Percentiles rank a stretch among this genome's conserved stretches.
These are phyloP conservation scores for Carposina sasakii DNA, from an alignment of 1,140 invertebrate genomes.

Conservation along the genomic window DNA sequence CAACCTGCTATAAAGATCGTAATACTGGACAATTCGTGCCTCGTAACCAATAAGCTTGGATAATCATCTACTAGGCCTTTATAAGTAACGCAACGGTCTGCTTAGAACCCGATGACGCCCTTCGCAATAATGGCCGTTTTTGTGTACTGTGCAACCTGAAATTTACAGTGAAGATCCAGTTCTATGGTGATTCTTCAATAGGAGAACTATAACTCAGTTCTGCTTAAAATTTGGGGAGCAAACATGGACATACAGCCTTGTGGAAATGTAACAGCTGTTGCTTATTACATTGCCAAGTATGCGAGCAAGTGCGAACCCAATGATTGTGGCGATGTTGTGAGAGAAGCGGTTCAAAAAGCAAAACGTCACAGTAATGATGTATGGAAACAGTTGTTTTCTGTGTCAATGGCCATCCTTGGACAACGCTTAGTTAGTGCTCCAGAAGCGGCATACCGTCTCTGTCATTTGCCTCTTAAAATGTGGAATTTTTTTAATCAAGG, in stretches of 20 bases:
- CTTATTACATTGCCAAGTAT: slow-evolving; percentile 57
- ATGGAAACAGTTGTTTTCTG: slow-evolving; percentile 37
- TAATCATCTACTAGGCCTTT: slow-evolving; percentile 13
- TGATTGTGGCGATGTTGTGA: slow-evolving; percentile 23
- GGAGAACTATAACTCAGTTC: slow-evolving; percentile 20
- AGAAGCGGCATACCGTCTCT: slow-evolving; percentile 44
- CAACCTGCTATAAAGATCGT: slow-evolving; percentile 20
- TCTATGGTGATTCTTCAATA: slow-evolving; percentile 20
- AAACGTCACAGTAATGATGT: slow-evolving; percentile 25
- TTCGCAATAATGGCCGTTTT: slow-evolving; percentile 18
- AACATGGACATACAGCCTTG: slow-evolving; percentile 33
- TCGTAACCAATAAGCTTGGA: slow-evolving; percentile 13
- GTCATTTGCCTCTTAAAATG: slow-evolving; percentile 35
- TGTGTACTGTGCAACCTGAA: too few species aligned
- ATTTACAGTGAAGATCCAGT: too few species aligned
- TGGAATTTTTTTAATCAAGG: slow-evolving; percentile 44
- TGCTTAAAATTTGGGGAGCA: slow-evolving; percentile 21
- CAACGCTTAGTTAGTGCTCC: slow-evolving; percentile 34
- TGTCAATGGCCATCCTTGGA: slow-evolving; percentile 9
- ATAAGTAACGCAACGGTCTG: too few species aligned
- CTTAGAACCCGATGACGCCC: slow-evolving; percentile 19
- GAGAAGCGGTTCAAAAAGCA: slow-evolving; percentile 31
- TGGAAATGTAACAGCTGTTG: slow-evolving; percentile 38
- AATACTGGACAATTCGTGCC: slow-evolving; percentile 25
- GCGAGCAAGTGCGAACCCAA: slow-evolving; percentile 50